Percentiles rank a stretch among this genome's conserved stretches.
Evolutionary conservation across 2,888 invertebrate species (phyloP).

Genomic region (Sphaerophoria taeniata): DNA sequence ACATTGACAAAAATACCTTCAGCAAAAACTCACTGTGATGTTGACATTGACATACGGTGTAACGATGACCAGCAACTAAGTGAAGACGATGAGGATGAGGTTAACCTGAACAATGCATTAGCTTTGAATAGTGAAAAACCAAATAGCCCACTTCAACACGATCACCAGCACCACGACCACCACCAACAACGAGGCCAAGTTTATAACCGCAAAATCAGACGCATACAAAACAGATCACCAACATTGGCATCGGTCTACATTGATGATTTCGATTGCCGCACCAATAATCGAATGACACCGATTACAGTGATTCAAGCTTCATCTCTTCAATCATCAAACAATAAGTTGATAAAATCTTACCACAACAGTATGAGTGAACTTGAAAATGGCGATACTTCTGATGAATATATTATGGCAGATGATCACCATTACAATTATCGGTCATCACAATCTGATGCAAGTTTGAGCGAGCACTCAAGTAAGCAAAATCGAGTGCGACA

Average conservation of each 20-base stretch:
- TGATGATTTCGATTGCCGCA: constrained; percentile 62
- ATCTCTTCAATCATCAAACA: constrained; percentile 14
- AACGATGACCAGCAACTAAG: constrained; percentile 30
- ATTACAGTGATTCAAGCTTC: constrained; percentile 52
- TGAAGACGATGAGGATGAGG: constrained; percentile 38
- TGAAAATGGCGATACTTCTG: constrained; percentile 55
- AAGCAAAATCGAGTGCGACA: constrained; percentile 48
- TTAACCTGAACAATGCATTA: constrained; percentile 37
- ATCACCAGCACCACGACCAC: constrained; percentile 26
- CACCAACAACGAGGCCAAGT: too few relatives aligned
- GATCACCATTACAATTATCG: constrained; percentile 54
- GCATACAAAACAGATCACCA: constrained; percentile 50
- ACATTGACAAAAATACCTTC: constrained; percentile 61
- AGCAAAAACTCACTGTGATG: constrained; percentile 26
- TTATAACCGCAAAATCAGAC: constrained; percentile 51
- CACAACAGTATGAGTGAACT: constrained; percentile 54
- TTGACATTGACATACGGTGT: constrained; percentile 22
- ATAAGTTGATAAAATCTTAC: constrained; percentile 51
- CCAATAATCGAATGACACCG: constrained; percentile 48
- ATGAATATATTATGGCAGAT: constrained; percentile 53
- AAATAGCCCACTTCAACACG: constrained; percentile 31
- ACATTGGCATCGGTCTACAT: constrained; percentile 61
- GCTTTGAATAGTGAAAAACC: constrained; percentile 29
- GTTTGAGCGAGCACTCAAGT: constrained; percentile 37
- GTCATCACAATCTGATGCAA: constrained; percentile 38